Evolutionary conservation across 2,797 vertebrate species (phyloP).

Genomic region (Lerista edwardsae): DNA sequence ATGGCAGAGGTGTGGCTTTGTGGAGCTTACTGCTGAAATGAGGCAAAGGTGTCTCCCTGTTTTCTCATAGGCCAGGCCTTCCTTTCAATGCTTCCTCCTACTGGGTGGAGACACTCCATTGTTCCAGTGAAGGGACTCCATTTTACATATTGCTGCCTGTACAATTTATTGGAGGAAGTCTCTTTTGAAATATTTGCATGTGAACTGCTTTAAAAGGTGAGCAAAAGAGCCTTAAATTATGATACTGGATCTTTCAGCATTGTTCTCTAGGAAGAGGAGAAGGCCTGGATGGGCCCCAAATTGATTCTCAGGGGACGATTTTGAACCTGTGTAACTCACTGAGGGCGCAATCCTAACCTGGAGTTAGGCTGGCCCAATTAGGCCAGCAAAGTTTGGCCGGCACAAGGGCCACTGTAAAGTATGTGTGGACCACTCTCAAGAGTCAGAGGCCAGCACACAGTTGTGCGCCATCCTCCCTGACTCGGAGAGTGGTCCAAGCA

Average conservation of each 20-base stretch:
- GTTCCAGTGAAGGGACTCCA: not conserved
- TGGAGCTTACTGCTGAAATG: slow-evolving; percentile 5
- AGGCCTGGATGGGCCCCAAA: too few relatives aligned
- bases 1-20: not conserved
- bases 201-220: not conserved
- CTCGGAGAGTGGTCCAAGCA: too few relatives aligned
- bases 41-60: not conserved
- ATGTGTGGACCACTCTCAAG: too few relatives aligned
- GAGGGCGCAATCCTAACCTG: too few relatives aligned
- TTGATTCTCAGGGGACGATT: too few relatives aligned
- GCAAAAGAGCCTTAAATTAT: slow-evolving; percentile 32
- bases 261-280: too few relatives aligned
- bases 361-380: too few relatives aligned
- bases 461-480: too few relatives aligned
- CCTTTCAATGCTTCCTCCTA: not conserved
- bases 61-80: not conserved
- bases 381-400: too few relatives aligned
- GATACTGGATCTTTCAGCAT: not conserved
- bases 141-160: not conserved
- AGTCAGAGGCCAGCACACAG: too few relatives aligned
- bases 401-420: too few relatives aligned
- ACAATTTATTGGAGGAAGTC: not conserved
- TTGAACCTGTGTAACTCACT: too few relatives aligned
- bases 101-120: not conserved
- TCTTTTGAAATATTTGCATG: slow-evolving; percentile 37